Percentiles rank a stretch among this genome's conserved stretches.
These are phyloP conservation scores for Caenorhabditis parvicauda DNA, from an alignment of 2,888 invertebrate species.

Conservation along the genomic window DNA sequence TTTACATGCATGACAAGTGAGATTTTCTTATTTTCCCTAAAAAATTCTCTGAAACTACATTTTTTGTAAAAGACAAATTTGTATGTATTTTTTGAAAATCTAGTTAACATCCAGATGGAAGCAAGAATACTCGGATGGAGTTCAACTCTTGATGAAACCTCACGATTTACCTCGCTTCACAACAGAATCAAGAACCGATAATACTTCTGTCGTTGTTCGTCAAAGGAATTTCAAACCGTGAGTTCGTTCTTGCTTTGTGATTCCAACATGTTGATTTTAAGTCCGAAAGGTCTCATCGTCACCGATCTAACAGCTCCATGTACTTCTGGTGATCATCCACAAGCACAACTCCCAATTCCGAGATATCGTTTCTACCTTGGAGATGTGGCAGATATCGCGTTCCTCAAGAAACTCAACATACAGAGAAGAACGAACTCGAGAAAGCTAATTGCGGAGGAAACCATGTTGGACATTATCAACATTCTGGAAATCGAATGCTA, in stretches of 20 bases:
- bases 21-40: background rate
- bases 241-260: no score
- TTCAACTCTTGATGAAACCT: conserved; percentile 37
- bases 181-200: conserved; percentile 5
- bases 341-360: no score
- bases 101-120: conserved; percentile 36
- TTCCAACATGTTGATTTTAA: no score
- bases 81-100: background rate
- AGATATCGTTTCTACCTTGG: conserved; percentile 27
- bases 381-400: conserved; percentile 24
- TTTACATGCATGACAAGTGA: background rate
- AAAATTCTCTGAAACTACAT: background rate
- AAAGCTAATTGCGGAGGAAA: no score
- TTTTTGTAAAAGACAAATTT: no score
- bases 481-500: conserved; percentile 35
- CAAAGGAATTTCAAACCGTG: no score
- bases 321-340: no score
- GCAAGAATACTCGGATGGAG: conserved; percentile 46
- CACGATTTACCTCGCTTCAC: conserved; percentile 19
- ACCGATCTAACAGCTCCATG: no score
- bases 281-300: no score
- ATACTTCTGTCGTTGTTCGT: no score
- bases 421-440: no score
- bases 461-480: conserved; percentile 36
- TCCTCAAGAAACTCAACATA: conserved; percentile 22